phyloP scores from a whole-genome alignment of 2,888 invertebrate genomes.

The Lottia gigantea region DNA sequence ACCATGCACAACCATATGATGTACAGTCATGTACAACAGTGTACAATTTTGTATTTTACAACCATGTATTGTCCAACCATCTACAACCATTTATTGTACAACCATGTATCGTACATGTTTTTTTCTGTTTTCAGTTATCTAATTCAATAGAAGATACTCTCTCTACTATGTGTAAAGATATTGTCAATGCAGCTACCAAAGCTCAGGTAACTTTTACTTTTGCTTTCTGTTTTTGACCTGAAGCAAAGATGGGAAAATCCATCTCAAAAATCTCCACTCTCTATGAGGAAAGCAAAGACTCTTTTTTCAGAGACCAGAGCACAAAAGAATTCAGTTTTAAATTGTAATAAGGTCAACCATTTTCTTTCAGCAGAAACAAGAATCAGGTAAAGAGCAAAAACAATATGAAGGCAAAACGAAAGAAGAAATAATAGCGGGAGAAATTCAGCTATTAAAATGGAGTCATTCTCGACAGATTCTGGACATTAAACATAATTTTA shows the following conservation, averaged over 20 bases:
- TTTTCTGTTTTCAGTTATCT: constrained; percentile 38
- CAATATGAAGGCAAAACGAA: not conserved
- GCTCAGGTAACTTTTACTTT: constrained; percentile 13
- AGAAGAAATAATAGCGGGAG: constrained; percentile 70
- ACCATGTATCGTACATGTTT: not conserved
- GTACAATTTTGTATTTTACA: too few species aligned
- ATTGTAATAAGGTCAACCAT: too few species aligned
- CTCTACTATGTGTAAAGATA: constrained; percentile 73
- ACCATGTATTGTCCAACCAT: too few species aligned
- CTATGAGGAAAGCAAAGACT: too few species aligned
- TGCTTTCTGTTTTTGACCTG: too few species aligned
- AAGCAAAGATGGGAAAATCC: too few species aligned
- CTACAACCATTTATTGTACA: too few species aligned
- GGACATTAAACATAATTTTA: constrained; percentile 80
- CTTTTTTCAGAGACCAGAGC: too few species aligned
- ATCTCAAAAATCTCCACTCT: too few species aligned
- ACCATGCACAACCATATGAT: too few species aligned
- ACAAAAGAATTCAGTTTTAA: too few species aligned
- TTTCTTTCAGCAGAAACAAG: not conserved
- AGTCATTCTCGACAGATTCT: constrained; percentile 79
- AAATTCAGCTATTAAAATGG: constrained; percentile 78
- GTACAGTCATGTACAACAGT: too few species aligned
- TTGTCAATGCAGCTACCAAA: constrained; percentile 66
- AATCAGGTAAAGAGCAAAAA: constrained; percentile 36
- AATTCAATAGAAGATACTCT: constrained; percentile 76